Evolutionary conservation across 2,797 vertebrate species (phyloP), one percentile per base, ranked within the genome.

Genomic region (Sandelia bainsii): DNA sequence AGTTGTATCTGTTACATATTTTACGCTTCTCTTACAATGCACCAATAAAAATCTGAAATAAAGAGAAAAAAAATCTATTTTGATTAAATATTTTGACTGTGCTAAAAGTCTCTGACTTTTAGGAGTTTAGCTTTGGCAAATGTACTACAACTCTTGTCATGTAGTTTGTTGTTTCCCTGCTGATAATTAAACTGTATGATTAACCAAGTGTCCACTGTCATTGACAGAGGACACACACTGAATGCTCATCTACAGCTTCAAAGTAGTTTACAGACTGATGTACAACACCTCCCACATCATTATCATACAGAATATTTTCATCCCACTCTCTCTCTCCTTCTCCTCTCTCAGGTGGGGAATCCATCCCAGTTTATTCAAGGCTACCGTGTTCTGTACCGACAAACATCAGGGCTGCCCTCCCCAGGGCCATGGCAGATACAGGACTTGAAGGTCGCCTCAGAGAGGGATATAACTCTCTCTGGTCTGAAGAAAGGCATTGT

Each of bases 311-410:
- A 44, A n/a, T 66, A 66, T 75, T 58, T 76, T 66, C 65, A 72
- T 74, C 34, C 27, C 49, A 1, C 49, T 71, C 53, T 71, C n/a
- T 71, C n/a, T 62, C 32, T 63, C 29, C 45, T 54, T 52, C 23
- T 40, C 12, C 20, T 34, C 56, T 54, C 56, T 34, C 80, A 99
- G 97, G 97, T 99, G 64, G 97, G 98, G 71, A 96, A 96, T 54
- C 97, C 97, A 53, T 97, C 97, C 3, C 97, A 98, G 88, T 99
- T 99, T 85, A 97, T 98, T 85, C 97, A 99, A 92, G 97, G 97
- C 73, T 99, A 98, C 90, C 90, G 96, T 3, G 94, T 99, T 37
- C 92, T 98, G 89, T 98, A 96, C 69, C 95, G 97, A 34, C 97
- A 98, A 77, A 96, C 95, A 0, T 97, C 96, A 3, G 96, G 96